Base-by-base conservation (phyloP, 2,113 vertebrate species). In the Myrmophylax atrothorax region DNA sequence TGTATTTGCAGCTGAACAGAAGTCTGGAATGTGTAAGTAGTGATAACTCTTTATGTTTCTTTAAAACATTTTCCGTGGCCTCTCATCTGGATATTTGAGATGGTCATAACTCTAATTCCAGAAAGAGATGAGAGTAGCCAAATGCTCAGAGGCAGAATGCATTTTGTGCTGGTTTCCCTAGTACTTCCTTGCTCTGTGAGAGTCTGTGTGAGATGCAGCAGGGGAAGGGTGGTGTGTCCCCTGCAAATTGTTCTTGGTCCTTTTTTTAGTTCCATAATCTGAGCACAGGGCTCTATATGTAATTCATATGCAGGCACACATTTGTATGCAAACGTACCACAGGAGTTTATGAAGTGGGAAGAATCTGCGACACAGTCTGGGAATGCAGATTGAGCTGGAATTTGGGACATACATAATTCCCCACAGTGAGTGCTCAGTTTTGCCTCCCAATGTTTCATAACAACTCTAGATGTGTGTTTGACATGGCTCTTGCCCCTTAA, bases 11-110 rank as follows among this genome's bases (percentile, higher is more conserved):
- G 90, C 88, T 92, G 88, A 97, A 96, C 92, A 90, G 92, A 95
- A 94, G 80, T 96, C 92, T 95, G 92, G 94, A 97, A 90, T 97
- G 93, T 96, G 93, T 96, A 95, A 94, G 94, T 81, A 94, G 93
- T 81, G 96, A 96, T 97, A 96, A 97, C 66, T 96, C 89, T 94
- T 93, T 93, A 37, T 81, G 86, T 95, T 94, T 87, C 88, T 96
- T 93, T 87, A 84, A 95, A 96, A 96, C 73, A 92, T 95, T 96
- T 96, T 93, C 90, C 0, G 49, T 96, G 88, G 60, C 89, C 80
- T 95, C 94, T 95, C 90, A 78, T 96, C 94, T 93, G 93, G 93
- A 92, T 92, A 87, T 95, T 93, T 89, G 88, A 96, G 96, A 92
- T 94, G 96, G 96, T 95, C 93, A 38, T 94, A 96, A 94, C 73